Evolutionary conservation across 2,797 vertebrate genomes (phyloP), one percentile per base, ranked within the genome.

Genomic region (Poeciliopsis presidionis): DNA sequence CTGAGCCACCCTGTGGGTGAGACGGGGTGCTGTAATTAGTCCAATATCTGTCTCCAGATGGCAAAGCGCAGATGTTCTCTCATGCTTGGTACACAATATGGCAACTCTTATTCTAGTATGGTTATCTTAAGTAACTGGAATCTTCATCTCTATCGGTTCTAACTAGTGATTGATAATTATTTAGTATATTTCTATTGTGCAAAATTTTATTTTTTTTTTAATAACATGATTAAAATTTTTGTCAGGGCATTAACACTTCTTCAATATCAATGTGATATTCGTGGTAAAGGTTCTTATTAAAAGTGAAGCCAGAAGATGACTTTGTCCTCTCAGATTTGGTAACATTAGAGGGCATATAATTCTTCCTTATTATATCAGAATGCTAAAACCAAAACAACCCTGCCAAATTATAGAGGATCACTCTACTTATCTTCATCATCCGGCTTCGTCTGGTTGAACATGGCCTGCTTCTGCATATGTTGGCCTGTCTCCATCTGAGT

Each of bases 401-500:
- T 61, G 61, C 43, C 28, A 67, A 59, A 43, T 7, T 74, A 43
- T 36, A 8, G 43, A 25, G 25, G 20, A 67, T 6, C 2, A 67
- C 36, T 67, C 63, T 43, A 20, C 25, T 41, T 28, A 22, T 28
- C 7, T 53, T 5, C 4, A 7, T 43, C 46, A 49, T 13, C 16
- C 22, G 47, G 33, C 4, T 53, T 53, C 28, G 71, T 71, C 72
- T 46, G 43, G 28, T n/a, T 73, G 72, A 53, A 57, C 61, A 41
- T 41, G 78, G 78, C 70, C 84, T 67, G 69, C 51, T 63, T 77
- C 36, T 80, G 81, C 55, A 33, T 80, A 76, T 73, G 73, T 84
- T 91, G 84, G 87, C 78, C 74, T 71, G 78, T 85, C 88, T 95
- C 90, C 92, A 94, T 83, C 75, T 61, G 45, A 30, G 87, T 81